Base-by-base conservation (phyloP, 2,113 vertebrate species). In the Dromiciops gliroides region DNA sequence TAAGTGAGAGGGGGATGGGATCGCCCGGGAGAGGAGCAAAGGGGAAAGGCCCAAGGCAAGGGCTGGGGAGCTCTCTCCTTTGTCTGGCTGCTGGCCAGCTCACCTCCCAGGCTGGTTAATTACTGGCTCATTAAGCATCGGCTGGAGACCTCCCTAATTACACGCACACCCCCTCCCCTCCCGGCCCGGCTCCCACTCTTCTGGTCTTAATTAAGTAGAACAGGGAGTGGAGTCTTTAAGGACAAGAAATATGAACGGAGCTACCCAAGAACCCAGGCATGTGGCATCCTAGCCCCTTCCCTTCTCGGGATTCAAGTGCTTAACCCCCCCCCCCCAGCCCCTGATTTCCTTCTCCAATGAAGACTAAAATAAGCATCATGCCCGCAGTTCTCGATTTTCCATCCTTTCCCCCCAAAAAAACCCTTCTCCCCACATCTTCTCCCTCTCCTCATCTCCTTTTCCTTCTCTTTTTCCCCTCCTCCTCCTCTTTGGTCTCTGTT, bases 121-220 rank as follows among this genome's bases (percentile, higher is more conserved):
- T 97, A 97, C 95, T 44, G 94, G 52, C 96, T 97, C 95, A 96
- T 98, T 96, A 98, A 97, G 96, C 96, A 96, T 95, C 95, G 96
- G 95, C 96, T 96, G 96, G 97, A 98, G 97, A 97, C 94, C 97
- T 97, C 94, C 95, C 97, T 98, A 97, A 98, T 97, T 93, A 97
- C 90, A 44, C 23, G n/a, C 67, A 16, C 37, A 83, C 37, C 67
- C 37, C 67, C 95, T 94, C 93, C 96, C 48, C 53, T 95, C 94
- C 93, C 95, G 3, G 22, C 96, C 92, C 67, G 89, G 5, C 75
- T 94, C 97, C 96, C 96, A 75, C 95, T 93, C 94, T 94, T 96
- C 93, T 26, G 92, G 93, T 94, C 96, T 98, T 97, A 98, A 98
- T 98, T 98, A 98, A 98, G 96, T 96, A 96, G 95, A 96, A 95